Base-by-base conservation (phyloP, 2,888 invertebrate genomes). In the Adela reaumurella region DNA sequence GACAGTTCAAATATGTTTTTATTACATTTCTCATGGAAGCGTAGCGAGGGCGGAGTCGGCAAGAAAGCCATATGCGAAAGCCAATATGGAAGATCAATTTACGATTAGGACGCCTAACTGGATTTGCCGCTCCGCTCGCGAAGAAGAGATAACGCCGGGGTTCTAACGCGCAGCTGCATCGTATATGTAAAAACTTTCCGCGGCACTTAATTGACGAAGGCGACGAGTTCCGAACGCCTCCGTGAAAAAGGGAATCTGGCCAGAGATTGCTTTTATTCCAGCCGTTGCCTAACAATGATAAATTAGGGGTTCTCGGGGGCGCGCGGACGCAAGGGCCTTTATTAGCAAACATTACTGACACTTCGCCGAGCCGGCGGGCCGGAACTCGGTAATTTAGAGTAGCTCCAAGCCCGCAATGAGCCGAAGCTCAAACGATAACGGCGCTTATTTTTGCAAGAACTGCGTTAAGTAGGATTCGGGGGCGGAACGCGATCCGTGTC, bases 221-320 rank as follows among this genome's bases (percentile, higher is more conserved):
- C 57, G 63, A 67, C 63, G 60, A 62, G 60, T 58, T 62, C 59
- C 48, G 3, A 54, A 55, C 59, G 53, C 57, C 55, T 57, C 57
- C 57, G 59, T 57, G 57, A 61, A 60, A 62, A 64, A 65, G 64
- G 60, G 64, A 68, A 65, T 61, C 64, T 63, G 63, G 62, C 62
- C 60, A 65, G 62, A 68, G 70, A 74, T 73, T 68, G 67, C 71
- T 68, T 69, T 68, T 67, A 63, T 67, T 70, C 67, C 64, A 68
- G 63, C 63, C 64, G 59, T 62, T 59, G 61, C 64, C 62, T 67
- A 69, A 69, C 68, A 71, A 69, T 71, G 71, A 73, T 70, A 74
- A 77, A 74, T 73, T 71, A 70, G 70, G 63, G 60, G 55, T 60
- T 62, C 62, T 58, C 63, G 64, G 66, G 64, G 63, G 58, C 58